Evolutionary conservation across 2,888 invertebrate genomes (phyloP).

Genomic region (Spilarctia lutea): DNA sequence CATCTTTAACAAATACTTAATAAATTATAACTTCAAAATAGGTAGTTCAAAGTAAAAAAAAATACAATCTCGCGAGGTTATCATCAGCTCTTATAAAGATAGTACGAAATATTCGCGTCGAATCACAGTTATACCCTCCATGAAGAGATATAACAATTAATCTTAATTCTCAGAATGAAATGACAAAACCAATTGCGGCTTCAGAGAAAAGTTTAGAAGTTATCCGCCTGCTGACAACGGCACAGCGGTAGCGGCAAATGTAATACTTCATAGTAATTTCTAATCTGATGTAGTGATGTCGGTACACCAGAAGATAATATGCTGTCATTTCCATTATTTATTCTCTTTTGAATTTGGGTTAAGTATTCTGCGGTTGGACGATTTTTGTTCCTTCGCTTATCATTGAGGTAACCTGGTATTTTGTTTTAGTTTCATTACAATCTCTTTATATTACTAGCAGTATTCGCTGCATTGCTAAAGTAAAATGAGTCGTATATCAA

Average conservation of each 20-base stretch:
- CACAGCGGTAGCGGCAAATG: constrained; percentile 18
- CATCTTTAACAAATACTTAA: background rate
- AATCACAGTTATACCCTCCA: background rate
- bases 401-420: background rate
- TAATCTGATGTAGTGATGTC: constrained; percentile 45
- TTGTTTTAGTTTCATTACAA: background rate
- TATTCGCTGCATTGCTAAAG: background rate
- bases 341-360: constrained; percentile 28
- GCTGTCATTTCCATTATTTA: constrained; percentile 47
- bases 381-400: background rate
- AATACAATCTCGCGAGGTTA: background rate
- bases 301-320: constrained; percentile 46
- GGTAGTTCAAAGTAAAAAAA: background rate
- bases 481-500: background rate
- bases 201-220: constrained; percentile 24
- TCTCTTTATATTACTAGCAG: background rate
- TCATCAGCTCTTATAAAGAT: background rate
- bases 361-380: constrained; percentile 11
- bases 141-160: constrained; percentile 8
- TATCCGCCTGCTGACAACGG: constrained; percentile 37
- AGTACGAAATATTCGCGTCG: background rate
- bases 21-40: background rate
- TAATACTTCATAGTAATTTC: constrained; percentile 34
- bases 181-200: constrained; percentile 4
- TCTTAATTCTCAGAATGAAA: constrained; percentile 3